Conservation (phyloP, 2,888 invertebrate species). For the Drosophila neonasuta region DNA sequence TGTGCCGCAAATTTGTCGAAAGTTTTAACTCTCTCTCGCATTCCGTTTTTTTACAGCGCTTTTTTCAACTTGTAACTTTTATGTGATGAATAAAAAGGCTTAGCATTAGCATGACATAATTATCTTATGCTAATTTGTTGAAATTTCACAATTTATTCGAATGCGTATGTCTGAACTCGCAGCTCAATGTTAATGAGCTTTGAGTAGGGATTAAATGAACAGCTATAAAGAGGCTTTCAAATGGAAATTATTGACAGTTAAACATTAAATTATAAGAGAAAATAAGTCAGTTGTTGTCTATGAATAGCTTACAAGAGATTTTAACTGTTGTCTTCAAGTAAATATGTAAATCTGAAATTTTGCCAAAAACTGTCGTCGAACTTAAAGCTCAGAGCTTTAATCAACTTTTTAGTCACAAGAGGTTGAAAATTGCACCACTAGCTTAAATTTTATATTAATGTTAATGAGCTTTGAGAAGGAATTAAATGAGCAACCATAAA, state of each 20-base stretch:
- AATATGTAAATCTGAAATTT: too few relatives aligned
- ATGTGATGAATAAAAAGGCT: constrained; percentile 9
- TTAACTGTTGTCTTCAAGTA: too few relatives aligned
- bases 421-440: too few relatives aligned
- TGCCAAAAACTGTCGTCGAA: not conserved
- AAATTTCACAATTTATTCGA: constrained; percentile 8
- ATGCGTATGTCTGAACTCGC: not conserved
- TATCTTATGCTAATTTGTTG: constrained; percentile 20
- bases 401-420: too few relatives aligned
- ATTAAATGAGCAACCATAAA: too few relatives aligned
- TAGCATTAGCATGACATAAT: constrained; percentile 18
- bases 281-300: too few relatives aligned
- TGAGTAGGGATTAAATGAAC: not conserved
- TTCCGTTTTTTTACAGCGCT: not conserved
- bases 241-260: not conserved
- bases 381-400: not conserved
- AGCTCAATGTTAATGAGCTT: not conserved
- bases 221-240: not conserved
- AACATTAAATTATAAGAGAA: too few relatives aligned
- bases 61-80: constrained; percentile 1
- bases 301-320: too few relatives aligned
- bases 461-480: too few relatives aligned
- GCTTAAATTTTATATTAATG: too few relatives aligned
- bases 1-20: constrained; percentile 11
- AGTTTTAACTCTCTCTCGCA: constrained; percentile 1